Conservation (phyloP, 2,797 vertebrate species). For the Neosilurus hyrtlii region DNA sequence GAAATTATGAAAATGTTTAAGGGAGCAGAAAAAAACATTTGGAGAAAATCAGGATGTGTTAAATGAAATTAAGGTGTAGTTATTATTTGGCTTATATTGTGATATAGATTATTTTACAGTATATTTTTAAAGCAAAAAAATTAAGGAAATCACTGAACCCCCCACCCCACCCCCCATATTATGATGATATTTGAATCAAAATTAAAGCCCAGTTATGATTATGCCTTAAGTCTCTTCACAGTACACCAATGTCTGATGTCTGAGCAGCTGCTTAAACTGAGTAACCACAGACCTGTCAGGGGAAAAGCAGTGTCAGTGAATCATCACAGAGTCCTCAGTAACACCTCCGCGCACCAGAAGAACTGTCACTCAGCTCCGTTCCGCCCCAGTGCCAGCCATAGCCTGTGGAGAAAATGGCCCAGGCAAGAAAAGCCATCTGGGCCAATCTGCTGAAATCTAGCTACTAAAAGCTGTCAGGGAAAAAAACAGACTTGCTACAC, state of each 20-base stretch:
- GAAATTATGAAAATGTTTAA: no score
- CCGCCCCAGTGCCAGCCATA: constrained; percentile 68
- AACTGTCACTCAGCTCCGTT: constrained; percentile 78
- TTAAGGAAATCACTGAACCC: neutral
- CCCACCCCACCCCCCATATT: no score
- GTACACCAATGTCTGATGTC: neutral
- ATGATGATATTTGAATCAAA: neutral
- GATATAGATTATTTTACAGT: no score
- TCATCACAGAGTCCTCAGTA: constrained; percentile 56
- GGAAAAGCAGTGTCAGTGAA: constrained; percentile 71
- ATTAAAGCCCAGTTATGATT: neutral
- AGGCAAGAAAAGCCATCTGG: constrained; percentile 66
- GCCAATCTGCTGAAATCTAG: constrained; percentile 70
- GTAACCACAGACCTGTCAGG: constrained; percentile 52
- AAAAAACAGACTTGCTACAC: constrained; percentile 60
- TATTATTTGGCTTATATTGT: no score
- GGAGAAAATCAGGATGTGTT: no score
- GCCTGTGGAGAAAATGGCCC: constrained; percentile 70
- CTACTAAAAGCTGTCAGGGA: constrained; percentile 63
- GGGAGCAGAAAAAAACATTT: no score
- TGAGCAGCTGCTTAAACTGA: constrained; percentile 57
- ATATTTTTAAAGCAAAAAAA: no score
- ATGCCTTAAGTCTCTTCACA: neutral
- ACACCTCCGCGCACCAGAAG: constrained; percentile 42
- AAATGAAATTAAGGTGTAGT: no score